A percentile compares a stretch with the other conserved stretches of the same genome.
Conservation (phyloP, 2,888 invertebrate genomes). For the Uropetala carovei region DNA sequence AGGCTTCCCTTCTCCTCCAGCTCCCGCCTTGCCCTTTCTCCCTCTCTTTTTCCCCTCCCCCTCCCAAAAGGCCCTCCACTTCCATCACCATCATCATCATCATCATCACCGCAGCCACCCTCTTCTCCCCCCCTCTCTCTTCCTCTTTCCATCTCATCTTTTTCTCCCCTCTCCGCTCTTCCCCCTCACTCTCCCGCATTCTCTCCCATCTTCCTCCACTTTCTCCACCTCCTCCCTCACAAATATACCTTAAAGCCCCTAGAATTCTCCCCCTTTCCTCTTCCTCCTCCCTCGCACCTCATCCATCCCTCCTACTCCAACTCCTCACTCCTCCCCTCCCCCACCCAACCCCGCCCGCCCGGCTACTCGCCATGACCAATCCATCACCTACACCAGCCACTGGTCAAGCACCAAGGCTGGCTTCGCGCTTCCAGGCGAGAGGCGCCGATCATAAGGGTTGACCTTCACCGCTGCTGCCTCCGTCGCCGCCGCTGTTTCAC, state of each 20-base stretch:
- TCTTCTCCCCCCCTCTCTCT: constrained; percentile 68
- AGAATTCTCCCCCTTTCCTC: constrained; percentile 66
- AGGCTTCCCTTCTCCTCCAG: not conserved
- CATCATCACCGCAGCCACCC: constrained; percentile 65
- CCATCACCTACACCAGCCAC: constrained; percentile 48
- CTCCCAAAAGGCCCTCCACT: not conserved
- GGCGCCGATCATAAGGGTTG: constrained; percentile 46
- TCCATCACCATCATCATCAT: constrained; percentile 67
- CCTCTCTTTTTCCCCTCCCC: not conserved
- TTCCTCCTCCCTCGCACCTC: constrained; percentile 70
- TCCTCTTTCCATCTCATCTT: constrained; percentile 71
- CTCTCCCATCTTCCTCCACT: constrained; percentile 68
- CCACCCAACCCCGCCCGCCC: constrained; percentile 68
- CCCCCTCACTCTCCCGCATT: constrained; percentile 73
- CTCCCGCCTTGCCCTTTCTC: not conserved
- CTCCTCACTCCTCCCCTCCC: constrained; percentile 73
- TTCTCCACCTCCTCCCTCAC: constrained; percentile 67
- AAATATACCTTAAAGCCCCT: constrained; percentile 69
- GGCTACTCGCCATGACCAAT: constrained; percentile 41
- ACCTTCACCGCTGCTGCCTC: constrained; percentile 32
- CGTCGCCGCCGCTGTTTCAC: constrained; percentile 39
- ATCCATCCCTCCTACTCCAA: constrained; percentile 70
- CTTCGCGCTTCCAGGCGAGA: constrained; percentile 69
- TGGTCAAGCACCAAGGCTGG: constrained; percentile 70
- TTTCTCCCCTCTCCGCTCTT: constrained; percentile 72